Evolutionary conservation across 2,797 vertebrate species (phyloP), one percentile per base, ranked within the genome.

Genomic region (Gallirallus australis): DNA sequence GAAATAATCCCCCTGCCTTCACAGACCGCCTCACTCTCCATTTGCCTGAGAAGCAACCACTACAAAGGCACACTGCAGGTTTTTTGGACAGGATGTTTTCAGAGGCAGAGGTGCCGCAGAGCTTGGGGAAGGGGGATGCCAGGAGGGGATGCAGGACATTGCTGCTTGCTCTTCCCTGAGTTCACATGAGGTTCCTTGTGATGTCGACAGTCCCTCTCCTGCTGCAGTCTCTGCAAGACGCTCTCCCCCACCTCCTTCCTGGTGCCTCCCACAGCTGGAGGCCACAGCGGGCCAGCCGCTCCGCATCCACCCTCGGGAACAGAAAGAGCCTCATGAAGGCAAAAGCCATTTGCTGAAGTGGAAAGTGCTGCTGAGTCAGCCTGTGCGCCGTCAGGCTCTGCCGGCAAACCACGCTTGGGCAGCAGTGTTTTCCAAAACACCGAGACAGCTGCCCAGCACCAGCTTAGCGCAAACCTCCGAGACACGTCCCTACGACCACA

Each of bases 301-400:
- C 0, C 0, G 17, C 4, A 9, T 21, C 63, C 59, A 66, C 19
- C 57, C 7, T 1, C 0, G 0, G 33, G 23, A 33, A 42, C n/a
- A 54, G 24, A 30, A 35, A 17, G 28, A 31, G 27, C 24, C 12
- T 7, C 0, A 0, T 1, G 28, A 50, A 64, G 53, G 82, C 45
- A 54, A 12, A 70, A 91, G 59, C 21, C 57, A 4, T 15, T 15
- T 78, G 39, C 53, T 75, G 30, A 16, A 30, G n/a, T 14, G 35
- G 57, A 70, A 37, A 89, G 82, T 60, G 14, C n/a, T 0, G 0
- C 77, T 17, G 57, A 47, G 21, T 18, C 64, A 83, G 35, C 19
- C 39, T n/a, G 37, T 16, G 7, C 0, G 0, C 30, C 11, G 61
- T 2, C 81, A 37, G 31, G 48, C 54, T 66, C 79, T 53, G 75